A percentile compares a stretch with the other conserved stretches of the same genome.
phyloP scores from a whole-genome alignment of 2,113 vertebrate species.

The Oceanodroma tethys region DNA sequence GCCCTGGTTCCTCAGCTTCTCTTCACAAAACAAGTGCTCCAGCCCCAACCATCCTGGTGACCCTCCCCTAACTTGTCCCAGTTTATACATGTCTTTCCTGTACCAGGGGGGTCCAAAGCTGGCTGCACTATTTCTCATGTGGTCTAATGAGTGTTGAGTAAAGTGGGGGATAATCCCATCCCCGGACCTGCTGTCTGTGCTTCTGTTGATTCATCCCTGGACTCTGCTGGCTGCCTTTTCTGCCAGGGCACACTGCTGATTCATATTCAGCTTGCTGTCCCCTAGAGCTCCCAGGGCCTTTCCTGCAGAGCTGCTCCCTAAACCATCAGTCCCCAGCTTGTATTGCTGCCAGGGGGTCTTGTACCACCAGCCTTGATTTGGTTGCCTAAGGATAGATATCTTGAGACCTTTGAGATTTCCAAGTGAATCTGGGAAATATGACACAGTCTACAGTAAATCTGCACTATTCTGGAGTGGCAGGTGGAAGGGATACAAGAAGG shows the following conservation, averaged over 20 bases:
- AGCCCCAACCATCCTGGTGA: not conserved
- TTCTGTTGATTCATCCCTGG: not conserved
- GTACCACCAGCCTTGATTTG: not conserved
- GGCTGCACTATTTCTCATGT: not conserved
- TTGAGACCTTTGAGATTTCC: not conserved
- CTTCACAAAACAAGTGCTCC: not conserved
- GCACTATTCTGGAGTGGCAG: not conserved
- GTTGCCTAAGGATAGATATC: not conserved
- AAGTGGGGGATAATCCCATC: not conserved
- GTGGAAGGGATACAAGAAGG: not conserved
- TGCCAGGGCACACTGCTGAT: not conserved
- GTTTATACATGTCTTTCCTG: not conserved
- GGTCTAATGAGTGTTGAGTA: not conserved
- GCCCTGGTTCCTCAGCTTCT: not conserved
- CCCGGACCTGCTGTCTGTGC: not conserved
- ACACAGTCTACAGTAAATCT: not conserved
- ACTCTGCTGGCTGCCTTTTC: not conserved
- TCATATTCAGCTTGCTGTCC: not conserved
- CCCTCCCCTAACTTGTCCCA: not conserved
- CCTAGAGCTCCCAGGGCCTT: not conserved
- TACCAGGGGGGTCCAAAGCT: not conserved
- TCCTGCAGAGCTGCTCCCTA: not conserved
- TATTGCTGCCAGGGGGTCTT: not conserved
- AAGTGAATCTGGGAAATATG: not conserved
- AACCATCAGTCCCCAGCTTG: too few species aligned